Base-by-base conservation (phyloP, 2,797 vertebrate genomes). In the Macrochelys suwanniensis region DNA sequence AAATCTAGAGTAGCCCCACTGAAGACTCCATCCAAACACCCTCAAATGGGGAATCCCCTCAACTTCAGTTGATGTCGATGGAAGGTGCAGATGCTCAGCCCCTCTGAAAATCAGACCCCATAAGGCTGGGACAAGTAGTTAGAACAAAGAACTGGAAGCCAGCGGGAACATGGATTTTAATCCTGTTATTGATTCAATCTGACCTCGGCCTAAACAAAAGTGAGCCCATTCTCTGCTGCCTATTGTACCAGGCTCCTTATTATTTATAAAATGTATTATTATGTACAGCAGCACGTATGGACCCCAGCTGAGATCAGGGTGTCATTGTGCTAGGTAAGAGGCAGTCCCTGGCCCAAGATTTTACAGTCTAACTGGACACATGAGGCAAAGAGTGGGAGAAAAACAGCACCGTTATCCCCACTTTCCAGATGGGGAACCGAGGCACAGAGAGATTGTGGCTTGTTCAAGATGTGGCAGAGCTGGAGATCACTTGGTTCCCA, bases 71-170 rank as follows among this genome's bases (percentile, higher is more conserved):
- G 83, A 49, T 51, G 74, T 76, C 76, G 80, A 78, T 4, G 12
- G 33, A 33, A 95, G 65, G 37, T 87, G 11, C 89, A 92, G 91
- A 82, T 80, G 84, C 82, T 86, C 51, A 23, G 23, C 45, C 25
- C 0, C 0, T 54, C 71, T 85, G 71, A 80, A 93, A n/a, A 47
- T 1, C 89, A 53, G 51, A 84, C 6, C 49, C 56, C 0, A 59
- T 0, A 2, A 25, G 42, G n/a, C 37, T 68, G 56, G 26, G 11
- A 5, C 1, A 65, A 16, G 5, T 28, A 37, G 45, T 21, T 47
- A 78, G n/a, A 68, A 77, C 57, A 79, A 28, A 87, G 59, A 31
- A 25, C 49, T 50, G 11, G 11, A 6, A 87, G 57, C 16, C 2
- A n/a, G 12, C 19, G 57, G 11, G 31, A 53, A 6, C 12, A 56